Evolutionary conservation across 2,888 invertebrate genomes (phyloP), one percentile per base, ranked within the genome.

Genomic region (Scaptomyza flava): DNA sequence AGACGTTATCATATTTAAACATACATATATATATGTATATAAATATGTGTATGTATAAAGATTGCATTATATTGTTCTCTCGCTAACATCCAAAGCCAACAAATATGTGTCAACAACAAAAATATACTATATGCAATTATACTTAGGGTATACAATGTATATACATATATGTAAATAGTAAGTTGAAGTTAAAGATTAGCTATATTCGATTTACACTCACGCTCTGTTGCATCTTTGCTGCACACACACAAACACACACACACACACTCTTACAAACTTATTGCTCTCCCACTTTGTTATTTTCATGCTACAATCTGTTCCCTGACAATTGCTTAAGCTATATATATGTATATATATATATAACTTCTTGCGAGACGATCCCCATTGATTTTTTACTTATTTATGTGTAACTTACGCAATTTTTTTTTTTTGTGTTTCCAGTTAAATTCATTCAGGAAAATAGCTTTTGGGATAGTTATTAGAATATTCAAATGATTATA

Each of bases 311-410:
- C 50, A 34, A 34, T 50, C 20, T 85, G 80, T 79, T 82, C 82
- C 82, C 82, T 82, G 86, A 81, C 81, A 79, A 85, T 82, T 83
- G 81, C 86, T 83, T 86, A 81, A 79, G 50, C 54, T 74, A 65
- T 42, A 48, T 42, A 45, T 23, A 48, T 67, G 31, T 20, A 48
- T 43, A 36, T 59, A 56, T 70, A 68, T 11, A 30, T 45, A 36
- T 36, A 64, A 45, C 41, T 34, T 51, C 14, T 23, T 62, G 36
- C 62, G 36, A 45, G 36, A 45, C 45, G n/a, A 6, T 43, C 34
- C 33, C 41, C 30, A 31, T 43, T 48, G 43, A 8, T 27, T 42
- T 43, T 12, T 45, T 43, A 50, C 7, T 11, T 30, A 36, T 4
- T 4, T 23, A 23, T 30, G 30, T 36, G 11, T 23, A n/a, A 27